phyloP scores from a whole-genome alignment of 1,140 invertebrate species.

The Drosophila mojavensis region DNA sequence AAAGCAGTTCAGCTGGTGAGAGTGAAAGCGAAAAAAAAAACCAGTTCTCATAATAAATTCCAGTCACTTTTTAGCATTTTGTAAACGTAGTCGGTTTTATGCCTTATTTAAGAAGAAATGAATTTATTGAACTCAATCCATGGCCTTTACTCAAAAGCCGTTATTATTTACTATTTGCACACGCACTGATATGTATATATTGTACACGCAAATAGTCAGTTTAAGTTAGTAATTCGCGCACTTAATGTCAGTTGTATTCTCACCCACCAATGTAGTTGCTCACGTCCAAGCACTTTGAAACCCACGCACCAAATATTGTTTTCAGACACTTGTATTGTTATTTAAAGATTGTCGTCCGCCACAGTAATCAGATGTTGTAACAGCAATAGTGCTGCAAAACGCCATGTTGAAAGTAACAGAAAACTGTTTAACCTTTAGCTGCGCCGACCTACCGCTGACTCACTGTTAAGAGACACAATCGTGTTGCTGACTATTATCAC shows the following conservation, averaged over 20 bases:
- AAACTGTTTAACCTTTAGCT: background rate
- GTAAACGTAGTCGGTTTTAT: conserved; percentile 35
- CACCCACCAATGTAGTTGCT: conserved; percentile 34
- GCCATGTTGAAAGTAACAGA: background rate
- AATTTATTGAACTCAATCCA: background rate
- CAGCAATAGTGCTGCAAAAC: conserved; percentile 17
- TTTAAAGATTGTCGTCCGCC: conserved; percentile 47
- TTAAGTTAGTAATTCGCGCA: background rate
- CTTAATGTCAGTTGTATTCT: conserved; percentile 36
- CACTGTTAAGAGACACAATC: no score
- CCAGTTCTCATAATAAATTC: conserved; percentile 51
- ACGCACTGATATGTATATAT: background rate
- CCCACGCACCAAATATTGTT: conserved; percentile 54
- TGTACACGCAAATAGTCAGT: no score
- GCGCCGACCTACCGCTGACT: no score
- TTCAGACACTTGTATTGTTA: conserved; percentile 45
- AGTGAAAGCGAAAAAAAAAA: conserved; percentile 46
- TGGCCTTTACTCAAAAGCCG: no score
- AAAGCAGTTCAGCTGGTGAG: conserved; percentile 18
- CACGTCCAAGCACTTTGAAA: conserved; percentile 42
- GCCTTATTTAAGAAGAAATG: conserved; percentile 7
- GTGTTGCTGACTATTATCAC: no score
- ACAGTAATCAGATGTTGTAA: conserved; percentile 12
- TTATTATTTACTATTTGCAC: conserved; percentile 8
- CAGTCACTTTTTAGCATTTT: conserved; percentile 50